Percentiles rank a stretch among this genome's conserved stretches.
phyloP scores from a whole-genome alignment of 2,113 vertebrate species.

The Phylloscopus trochilus region DNA sequence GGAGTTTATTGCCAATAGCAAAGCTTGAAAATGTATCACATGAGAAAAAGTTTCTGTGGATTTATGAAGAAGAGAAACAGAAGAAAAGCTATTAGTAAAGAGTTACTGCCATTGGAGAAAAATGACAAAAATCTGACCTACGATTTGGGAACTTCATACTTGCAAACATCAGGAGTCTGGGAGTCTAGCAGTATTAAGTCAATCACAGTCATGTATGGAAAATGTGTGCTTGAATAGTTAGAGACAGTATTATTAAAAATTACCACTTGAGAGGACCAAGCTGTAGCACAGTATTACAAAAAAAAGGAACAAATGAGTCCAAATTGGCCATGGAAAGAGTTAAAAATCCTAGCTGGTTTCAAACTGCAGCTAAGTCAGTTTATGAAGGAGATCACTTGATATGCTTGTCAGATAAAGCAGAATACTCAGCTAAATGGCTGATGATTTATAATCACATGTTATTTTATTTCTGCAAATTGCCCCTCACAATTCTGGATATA shows the following conservation, averaged over 20 bases:
- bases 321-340: not conserved
- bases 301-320: not conserved
- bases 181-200: not conserved
- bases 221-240: not conserved
- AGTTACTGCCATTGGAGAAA: not conserved
- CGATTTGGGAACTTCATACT: not conserved
- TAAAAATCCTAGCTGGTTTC: not conserved
- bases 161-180: not conserved
- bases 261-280: not conserved
- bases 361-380: not conserved
- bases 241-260: not conserved
- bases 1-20: not conserved
- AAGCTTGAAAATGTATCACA: not conserved
- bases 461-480: not conserved
- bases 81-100: not conserved
- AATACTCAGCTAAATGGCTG: not conserved
- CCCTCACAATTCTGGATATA: not conserved
- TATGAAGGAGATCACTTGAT: not conserved
- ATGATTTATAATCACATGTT: slow-evolving; percentile 20
- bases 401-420: not conserved
- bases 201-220: not conserved
- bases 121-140: not conserved
- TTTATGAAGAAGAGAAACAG: not conserved
- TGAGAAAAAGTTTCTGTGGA: not conserved
- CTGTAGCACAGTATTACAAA: not conserved